These are phyloP conservation scores for Hyaena hyaena DNA, from an alignment of 2,113 vertebrate species.

Conservation along the genomic window DNA sequence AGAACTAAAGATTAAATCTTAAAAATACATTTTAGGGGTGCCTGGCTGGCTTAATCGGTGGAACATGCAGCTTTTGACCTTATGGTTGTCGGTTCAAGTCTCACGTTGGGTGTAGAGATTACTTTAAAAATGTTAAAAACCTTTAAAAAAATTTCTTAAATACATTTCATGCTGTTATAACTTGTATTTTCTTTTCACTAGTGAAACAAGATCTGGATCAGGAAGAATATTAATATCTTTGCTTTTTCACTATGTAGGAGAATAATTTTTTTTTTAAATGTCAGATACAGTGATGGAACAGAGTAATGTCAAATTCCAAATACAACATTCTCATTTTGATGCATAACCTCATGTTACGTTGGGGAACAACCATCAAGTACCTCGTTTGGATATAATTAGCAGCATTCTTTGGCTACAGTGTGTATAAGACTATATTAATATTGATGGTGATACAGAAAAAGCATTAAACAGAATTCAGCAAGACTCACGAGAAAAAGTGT, in stretches of 20 bases:
- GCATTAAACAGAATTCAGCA: not conserved
- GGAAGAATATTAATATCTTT: slow-evolving; percentile 40
- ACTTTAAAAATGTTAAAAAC: not conserved
- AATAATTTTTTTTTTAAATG: not conserved
- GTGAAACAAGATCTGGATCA: slow-evolving; percentile 29
- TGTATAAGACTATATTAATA: not conserved
- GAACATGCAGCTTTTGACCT: not conserved
- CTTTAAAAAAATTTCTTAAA: not conserved
- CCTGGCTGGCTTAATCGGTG: not conserved
- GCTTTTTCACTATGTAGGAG: not conserved
- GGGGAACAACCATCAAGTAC: not conserved
- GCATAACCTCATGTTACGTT: not conserved
- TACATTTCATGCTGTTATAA: not conserved
- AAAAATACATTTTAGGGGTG: not conserved
- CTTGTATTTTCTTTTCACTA: slow-evolving; percentile 4
- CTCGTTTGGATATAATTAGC: not conserved
- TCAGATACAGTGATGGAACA: not conserved
- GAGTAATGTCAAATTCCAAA: slow-evolving; percentile 21
- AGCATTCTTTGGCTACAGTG: not conserved
- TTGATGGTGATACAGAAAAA: not conserved
- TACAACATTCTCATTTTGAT: not conserved
- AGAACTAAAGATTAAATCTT: slow-evolving; percentile 20
- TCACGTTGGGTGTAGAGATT: not conserved
- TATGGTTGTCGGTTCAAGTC: not conserved
- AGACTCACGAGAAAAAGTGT: not conserved